Evolutionary conservation across 2,888 invertebrate genomes (phyloP).

Genomic region (Trilocha varians): DNA sequence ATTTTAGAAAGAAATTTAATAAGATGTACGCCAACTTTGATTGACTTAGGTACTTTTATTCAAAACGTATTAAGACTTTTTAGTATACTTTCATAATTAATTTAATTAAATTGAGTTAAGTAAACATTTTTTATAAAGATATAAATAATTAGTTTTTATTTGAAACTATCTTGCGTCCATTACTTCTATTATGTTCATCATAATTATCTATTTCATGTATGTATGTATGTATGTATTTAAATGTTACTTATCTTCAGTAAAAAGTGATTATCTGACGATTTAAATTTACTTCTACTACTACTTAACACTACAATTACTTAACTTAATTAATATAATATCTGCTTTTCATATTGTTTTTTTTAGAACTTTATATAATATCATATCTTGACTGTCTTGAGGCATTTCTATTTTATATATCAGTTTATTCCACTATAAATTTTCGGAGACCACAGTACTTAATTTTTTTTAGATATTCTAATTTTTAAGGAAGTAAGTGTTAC

Average conservation of each 20-base stretch:
- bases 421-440: background rate
- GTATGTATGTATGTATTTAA: constrained; percentile 1
- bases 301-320: no score
- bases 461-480: background rate
- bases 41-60: background rate
- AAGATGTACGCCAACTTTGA: background rate
- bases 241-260: background rate
- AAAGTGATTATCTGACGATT: constrained; percentile 3
- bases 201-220: no score
- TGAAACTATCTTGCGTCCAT: no score
- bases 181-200: no score
- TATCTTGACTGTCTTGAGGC: background rate
- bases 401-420: background rate
- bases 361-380: background rate
- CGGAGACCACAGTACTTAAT: background rate
- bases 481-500: background rate
- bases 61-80: background rate
- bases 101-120: no score
- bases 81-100: background rate
- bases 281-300: no score
- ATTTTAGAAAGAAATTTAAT: constrained; percentile 20
- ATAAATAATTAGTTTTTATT: no score
- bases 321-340: no score
- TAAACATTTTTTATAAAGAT: no score
- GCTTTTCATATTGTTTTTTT: no score